These are phyloP conservation scores for Bugula neritina DNA, from an alignment of 2,888 invertebrate species.

Conservation along the genomic window DNA sequence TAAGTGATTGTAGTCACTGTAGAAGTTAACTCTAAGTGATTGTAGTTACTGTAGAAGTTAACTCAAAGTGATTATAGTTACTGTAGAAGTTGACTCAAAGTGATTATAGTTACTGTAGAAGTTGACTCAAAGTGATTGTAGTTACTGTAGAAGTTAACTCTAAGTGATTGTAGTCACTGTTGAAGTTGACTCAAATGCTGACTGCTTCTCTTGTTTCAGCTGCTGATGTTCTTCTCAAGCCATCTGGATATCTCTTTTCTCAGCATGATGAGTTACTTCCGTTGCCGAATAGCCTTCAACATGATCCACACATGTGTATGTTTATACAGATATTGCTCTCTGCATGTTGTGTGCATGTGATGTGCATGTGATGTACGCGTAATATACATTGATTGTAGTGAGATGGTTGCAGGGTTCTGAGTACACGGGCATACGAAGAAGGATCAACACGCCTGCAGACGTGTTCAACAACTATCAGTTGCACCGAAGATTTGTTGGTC, in stretches of 20 bases:
- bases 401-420: slow-evolving; percentile 61
- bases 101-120: too few species aligned
- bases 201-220: too few species aligned
- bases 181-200: too few species aligned
- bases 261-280: background rate
- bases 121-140: too few species aligned
- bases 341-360: background rate
- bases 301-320: slow-evolving; percentile 5
- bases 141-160: too few species aligned
- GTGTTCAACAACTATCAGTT: slow-evolving; percentile 61
- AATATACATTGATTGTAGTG: slow-evolving; percentile 42
- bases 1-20: too few species aligned
- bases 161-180: too few species aligned
- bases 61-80: too few species aligned
- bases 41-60: too few species aligned
- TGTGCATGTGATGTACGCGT: background rate
- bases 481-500: slow-evolving; percentile 70
- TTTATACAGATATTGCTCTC: background rate
- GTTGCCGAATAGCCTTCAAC: background rate
- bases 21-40: too few species aligned
- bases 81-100: too few species aligned
- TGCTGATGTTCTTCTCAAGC: slow-evolving; percentile 19
- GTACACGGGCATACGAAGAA: slow-evolving; percentile 19
- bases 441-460: background rate
- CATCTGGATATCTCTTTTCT: background rate